These are phyloP conservation scores for Abramis brama DNA, from an alignment of 2,113 vertebrate species.

Conservation along the genomic window DNA sequence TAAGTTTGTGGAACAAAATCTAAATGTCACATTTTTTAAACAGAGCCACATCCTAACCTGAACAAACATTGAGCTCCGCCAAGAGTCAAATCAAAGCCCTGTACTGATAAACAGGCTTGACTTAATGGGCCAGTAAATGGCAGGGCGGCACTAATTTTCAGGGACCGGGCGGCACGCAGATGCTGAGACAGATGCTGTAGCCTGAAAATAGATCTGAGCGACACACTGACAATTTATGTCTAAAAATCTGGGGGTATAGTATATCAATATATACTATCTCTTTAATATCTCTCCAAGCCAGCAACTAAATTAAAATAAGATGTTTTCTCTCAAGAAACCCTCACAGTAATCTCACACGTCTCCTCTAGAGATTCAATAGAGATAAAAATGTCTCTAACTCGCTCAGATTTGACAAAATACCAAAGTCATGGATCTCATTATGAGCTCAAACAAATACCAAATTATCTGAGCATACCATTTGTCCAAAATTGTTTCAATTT, in stretches of 20 bases:
- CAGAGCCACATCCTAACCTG: constrained; percentile 37
- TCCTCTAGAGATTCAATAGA: too few relatives aligned
- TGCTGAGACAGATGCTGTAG: constrained; percentile 30
- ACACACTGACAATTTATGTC: neutral
- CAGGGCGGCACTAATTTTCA: constrained; percentile 39
- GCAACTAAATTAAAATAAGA: neutral
- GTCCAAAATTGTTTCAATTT: neutral
- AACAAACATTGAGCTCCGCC: constrained; percentile 20
- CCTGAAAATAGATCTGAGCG: constrained; percentile 46
- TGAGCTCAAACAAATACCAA: neutral
- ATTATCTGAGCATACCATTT: neutral
- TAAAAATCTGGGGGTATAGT: too few relatives aligned
- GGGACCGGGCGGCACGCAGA: constrained; percentile 26
- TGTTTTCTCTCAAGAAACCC: neutral
- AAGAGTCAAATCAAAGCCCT: constrained; percentile 24
- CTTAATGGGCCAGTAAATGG: constrained; percentile 45
- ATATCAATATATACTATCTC: neutral
- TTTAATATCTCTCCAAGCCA: neutral
- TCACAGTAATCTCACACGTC: too few relatives aligned
- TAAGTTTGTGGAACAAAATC: neutral
- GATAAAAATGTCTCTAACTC: neutral
- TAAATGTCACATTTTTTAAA: constrained; percentile 46
- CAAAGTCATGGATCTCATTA: neutral
- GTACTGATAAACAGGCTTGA: constrained; percentile 19
- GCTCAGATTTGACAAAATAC: neutral